Base-by-base conservation (phyloP, 2,888 invertebrate genomes). In the Lasioglossum calceatum region DNA sequence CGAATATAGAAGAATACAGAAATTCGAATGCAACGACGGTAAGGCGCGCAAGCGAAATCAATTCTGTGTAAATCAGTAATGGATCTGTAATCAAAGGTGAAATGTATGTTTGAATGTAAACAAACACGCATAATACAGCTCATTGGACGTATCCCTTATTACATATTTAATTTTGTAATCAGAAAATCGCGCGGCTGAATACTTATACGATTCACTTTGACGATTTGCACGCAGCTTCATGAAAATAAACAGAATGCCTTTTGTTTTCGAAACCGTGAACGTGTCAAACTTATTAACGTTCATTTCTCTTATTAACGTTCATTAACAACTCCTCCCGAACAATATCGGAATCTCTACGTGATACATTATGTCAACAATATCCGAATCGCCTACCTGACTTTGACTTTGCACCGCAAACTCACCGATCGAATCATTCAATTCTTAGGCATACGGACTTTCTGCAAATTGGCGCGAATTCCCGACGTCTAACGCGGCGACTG, bases 101-200 rank as follows among this genome's bases (percentile, higher is more conserved):
- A 83, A 87, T 88, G 85, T 85, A 88, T 79, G 85, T 83, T 85
- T 85, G 73, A 82, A 87, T 88, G 80, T 84, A 87, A 87, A 85
- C 86, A 87, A 88, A 85, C 82, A 87, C 87, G 85, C 87, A 85
- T 87, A 85, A 87, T 88, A 88, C 82, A 87, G 84, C 87, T 86
- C 87, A 86, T 87, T 82, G 77, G 77, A 88, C 81, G 87, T 87
- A 84, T 85, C 83, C 76, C 64, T 76, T 81, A 78, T 80, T 71
- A 70, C 39, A 23, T 71, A 71, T 42, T 82, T 87, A 88, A 72
- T 58, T 87, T 84, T 87, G 73, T 84, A 84, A 84, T 82, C 74
- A 32, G 64, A 87, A 79, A 39, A 39, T 36, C 64, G 72, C 76
- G 79, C 86, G 32, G 73, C 79, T 81, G 70, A 39, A 79, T 81